Base-by-base conservation (phyloP, 2,113 vertebrate species). In the Gorsachius goisagi region DNA sequence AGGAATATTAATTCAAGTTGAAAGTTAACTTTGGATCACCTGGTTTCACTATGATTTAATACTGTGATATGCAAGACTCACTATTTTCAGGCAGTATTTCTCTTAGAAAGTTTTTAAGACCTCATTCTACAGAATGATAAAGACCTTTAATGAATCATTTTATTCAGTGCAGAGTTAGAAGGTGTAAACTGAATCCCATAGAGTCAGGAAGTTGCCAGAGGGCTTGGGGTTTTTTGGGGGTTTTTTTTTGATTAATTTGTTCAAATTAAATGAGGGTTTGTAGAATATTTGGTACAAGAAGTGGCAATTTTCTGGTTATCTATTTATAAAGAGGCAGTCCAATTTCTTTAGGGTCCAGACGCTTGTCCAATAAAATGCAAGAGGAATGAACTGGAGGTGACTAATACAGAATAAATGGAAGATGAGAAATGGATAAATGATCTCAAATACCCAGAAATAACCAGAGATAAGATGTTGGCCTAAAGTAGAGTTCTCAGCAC, bases 141-240 rank as follows among this genome's bases (percentile, higher is more conserved):
- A 77, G 69, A 74, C 72, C 69, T 96, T 97, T 95, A 96, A 84
- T 92, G 93, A 96, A 82, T 97, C 45, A 77, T 77, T 96, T 97
- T 95, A 72, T 94, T 95, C 80, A 84, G 33, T 72, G 45, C 87
- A 62, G 85, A 92, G 85, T 93, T 95, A 75, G 93, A 97, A 82
- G 30, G 4, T 76, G 6, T 66, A 47, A 77, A 56, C n/a, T 82
- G 53, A 79, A 96, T 53, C 30, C 21, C 8, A 3, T 8, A n/a
- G 22, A 71, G 22, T 80, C 33, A 53, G 30, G 47, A 83, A 76
- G 35, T 19, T 73, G 35, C 12, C 41, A 15, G 67, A 67, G 30
- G 9, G 22, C 39, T 41, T 41, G 39, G 39, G 39, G 39, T 11
- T 39, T 41, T 41, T 41, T 41, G 4, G 39, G 39, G 39, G 39